phyloP scores from a whole-genome alignment of 2,888 invertebrate genomes.

The Drosophila austrosaltans region DNA sequence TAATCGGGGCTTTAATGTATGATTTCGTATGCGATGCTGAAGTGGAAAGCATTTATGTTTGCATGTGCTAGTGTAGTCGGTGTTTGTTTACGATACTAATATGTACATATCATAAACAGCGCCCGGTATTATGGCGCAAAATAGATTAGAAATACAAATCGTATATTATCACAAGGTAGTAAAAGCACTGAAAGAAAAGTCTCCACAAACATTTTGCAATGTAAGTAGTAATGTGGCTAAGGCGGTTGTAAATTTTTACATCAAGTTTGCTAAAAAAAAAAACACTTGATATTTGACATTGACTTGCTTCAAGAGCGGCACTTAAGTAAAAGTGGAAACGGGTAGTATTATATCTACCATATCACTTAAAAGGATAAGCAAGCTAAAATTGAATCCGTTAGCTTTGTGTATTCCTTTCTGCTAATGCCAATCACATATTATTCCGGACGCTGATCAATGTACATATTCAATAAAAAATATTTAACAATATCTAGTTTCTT shows the following conservation, averaged over 20 bases:
- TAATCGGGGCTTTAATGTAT: neutral
- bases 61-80: slow-evolving; percentile 2
- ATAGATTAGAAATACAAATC: slow-evolving; percentile 3
- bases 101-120: neutral
- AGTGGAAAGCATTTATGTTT: slow-evolving; percentile 5
- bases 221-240: neutral
- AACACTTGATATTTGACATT: neutral
- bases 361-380: neutral
- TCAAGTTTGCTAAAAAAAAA: neutral
- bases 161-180: neutral
- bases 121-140: neutral
- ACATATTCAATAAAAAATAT: neutral
- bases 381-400: neutral
- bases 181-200: neutral
- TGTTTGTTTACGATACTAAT: neutral
- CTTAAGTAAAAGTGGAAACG: neutral
- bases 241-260: neutral
- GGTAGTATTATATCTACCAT: too few species aligned
- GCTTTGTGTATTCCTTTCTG: neutral
- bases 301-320: neutral
- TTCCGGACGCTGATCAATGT: neutral
- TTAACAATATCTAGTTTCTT: neutral
- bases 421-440: neutral
- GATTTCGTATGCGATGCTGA: slow-evolving; percentile 11
- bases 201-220: neutral